Evolutionary conservation across 2,797 vertebrate genomes (phyloP), one percentile per base, ranked within the genome.

Genomic region (Pygocentrus nattereri): DNA sequence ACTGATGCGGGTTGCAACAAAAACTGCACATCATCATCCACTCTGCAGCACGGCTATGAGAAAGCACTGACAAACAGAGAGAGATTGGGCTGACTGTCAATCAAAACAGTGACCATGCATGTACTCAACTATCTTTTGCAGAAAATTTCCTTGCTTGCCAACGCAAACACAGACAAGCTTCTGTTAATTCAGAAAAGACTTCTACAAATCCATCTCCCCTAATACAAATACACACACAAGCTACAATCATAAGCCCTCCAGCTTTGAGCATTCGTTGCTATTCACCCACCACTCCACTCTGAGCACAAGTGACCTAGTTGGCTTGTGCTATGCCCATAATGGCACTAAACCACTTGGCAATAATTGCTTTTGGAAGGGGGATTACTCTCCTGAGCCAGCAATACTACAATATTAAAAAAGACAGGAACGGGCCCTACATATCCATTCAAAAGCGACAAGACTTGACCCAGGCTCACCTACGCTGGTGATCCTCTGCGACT

Each of bases 401-500:
- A 15, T 64, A 38, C 59, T 62, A 13, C 34, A 44, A 34, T 70
- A 61, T 52, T 58, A 71, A 70, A 47, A 82, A 38, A 31, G 25
- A n/a, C 18, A 61, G 21, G 41, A 30, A 64, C 5, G 16, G 10
- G 34, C 10, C 38, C 21, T 68, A 65, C 34, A 44, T n/a, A 68
- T 68, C 19, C 10, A 52, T 3, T 30, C 50, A 68, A 59, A 62
- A 52, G 31, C 54, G 18, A 47, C 23, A 47, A 21, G 30, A 15
- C 13, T 41, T 70, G 31, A 64, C 23, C 12, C 49, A 18, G 73
- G 89, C 97, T 93, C 94, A 99, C 97, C 97, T 12, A 98, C 97
- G 10, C 97, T 98, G 87, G 95, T 97, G 89, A 99, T 96, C 91
- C 91, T 96, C 93, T 98, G 97, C 5, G 91, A 84, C 76, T 91